A percentile compares a stretch with the other conserved stretches of the same genome.
Conservation (phyloP, 2,797 vertebrate genomes). For the Natrix natrix region DNA sequence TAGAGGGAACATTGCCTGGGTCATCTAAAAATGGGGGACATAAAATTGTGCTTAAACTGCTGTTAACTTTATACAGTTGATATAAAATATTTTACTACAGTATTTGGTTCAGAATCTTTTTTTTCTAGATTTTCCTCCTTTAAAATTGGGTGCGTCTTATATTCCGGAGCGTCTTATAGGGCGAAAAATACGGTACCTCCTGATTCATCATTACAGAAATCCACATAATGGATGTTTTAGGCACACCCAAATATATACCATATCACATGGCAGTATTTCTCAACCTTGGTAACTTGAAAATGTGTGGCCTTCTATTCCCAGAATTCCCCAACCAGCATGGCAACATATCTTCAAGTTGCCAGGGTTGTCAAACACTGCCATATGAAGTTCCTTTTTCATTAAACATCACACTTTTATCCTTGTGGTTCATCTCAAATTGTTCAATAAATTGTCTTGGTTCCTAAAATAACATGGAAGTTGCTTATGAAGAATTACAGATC, state of each 20-base stretch:
- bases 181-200: too few relatives aligned
- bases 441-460: neutral
- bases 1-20: too few relatives aligned
- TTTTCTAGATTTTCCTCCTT: too few relatives aligned
- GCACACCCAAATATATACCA: constrained; percentile 1
- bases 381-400: neutral
- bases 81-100: too few relatives aligned
- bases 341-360: neutral
- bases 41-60: too few relatives aligned
- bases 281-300: neutral
- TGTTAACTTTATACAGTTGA: too few relatives aligned
- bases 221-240: neutral
- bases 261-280: neutral
- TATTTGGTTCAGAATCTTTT: too few relatives aligned
- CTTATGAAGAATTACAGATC: neutral
- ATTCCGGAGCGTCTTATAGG: too few relatives aligned
- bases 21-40: too few relatives aligned
- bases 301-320: neutral
- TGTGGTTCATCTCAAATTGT: neutral
- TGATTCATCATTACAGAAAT: neutral
- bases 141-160: too few relatives aligned
- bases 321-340: neutral
- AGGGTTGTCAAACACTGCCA: neutral
- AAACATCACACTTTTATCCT: neutral
- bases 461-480: neutral